These are phyloP conservation scores for Tetramorium parvispinum DNA, from an alignment of 1,140 invertebrate species.

Conservation along the genomic window DNA sequence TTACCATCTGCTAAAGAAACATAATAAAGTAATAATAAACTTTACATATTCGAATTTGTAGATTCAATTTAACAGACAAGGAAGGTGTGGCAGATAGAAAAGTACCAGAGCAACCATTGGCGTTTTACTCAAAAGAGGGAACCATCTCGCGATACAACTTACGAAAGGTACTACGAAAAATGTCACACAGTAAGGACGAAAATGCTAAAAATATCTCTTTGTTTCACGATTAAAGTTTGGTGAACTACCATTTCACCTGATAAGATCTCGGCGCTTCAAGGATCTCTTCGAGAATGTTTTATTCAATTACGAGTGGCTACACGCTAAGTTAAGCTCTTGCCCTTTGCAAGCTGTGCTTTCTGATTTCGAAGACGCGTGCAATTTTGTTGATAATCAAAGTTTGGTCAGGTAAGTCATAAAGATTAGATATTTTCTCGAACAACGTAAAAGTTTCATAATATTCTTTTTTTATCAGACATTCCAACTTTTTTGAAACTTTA, in stretches of 20 bases:
- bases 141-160: conserved; percentile 94
- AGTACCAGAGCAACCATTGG: conserved; percentile 97
- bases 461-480: not conserved
- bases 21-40: not conserved
- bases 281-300: conserved; percentile 97
- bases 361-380: conserved; percentile 98
- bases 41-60: conserved; percentile 72
- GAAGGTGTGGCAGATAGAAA: conserved; percentile 98
- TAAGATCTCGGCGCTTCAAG: conserved; percentile 95
- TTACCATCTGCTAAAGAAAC: not conserved
- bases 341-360: conserved; percentile 97
- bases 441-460: not conserved
- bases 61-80: conserved; percentile 94
- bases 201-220: not conserved
- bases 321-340: conserved; percentile 97
- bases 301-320: conserved; percentile 99
- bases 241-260: conserved; percentile 97
- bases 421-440: not conserved
- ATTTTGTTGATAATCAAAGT: conserved; percentile 94
- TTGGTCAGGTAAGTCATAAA: conserved; percentile 88
- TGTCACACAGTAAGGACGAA: conserved; percentile 13
- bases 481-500: not conserved
- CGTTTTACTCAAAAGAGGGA: conserved; percentile 96
- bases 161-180: conserved; percentile 89
- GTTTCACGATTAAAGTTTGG: conserved; percentile 90